These are phyloP conservation scores for Nomada lathburiana DNA, from an alignment of 2,888 invertebrate genomes.

Conservation along the genomic window DNA sequence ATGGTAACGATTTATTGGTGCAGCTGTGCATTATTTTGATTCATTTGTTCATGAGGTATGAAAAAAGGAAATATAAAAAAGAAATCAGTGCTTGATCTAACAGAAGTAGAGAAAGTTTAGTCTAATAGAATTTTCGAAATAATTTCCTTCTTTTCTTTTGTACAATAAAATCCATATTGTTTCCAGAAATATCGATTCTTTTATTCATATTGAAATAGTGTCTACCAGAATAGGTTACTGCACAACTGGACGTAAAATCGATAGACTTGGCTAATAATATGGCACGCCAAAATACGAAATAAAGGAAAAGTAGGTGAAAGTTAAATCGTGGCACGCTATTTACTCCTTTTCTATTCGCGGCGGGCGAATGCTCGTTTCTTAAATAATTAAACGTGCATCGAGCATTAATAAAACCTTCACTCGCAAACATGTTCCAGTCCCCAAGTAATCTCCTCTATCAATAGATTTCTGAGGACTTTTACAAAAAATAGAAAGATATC, in stretches of 20 bases:
- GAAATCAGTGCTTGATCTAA: no score
- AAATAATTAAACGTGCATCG: slow-evolving; percentile 41
- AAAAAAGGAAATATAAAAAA: no score
- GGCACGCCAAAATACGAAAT: slow-evolving; percentile 9
- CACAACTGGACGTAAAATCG: no score
- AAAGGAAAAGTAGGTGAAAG: slow-evolving; percentile 47
- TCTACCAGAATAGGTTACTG: no score
- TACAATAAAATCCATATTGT: no score
- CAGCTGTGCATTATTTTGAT: not conserved
- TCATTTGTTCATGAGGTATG: no score
- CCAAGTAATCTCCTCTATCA: not conserved
- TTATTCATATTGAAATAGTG: not conserved
- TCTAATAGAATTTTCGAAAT: no score
- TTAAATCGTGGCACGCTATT: slow-evolving; percentile 9
- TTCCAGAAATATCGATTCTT: not conserved
- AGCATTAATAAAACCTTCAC: slow-evolving; percentile 1
- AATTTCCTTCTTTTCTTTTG: no score
- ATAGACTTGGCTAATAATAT: slow-evolving; percentile 1
- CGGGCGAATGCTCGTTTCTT: not conserved
- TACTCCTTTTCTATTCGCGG: slow-evolving; percentile 15
- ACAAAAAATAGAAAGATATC: no score
- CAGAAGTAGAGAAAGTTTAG: no score
- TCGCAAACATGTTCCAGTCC: not conserved
- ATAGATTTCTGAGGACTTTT: not conserved
- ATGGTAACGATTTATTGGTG: not conserved